These are phyloP conservation scores for Squalus acanthias DNA, from an alignment of 2,797 vertebrate species.

Conservation along the genomic window DNA sequence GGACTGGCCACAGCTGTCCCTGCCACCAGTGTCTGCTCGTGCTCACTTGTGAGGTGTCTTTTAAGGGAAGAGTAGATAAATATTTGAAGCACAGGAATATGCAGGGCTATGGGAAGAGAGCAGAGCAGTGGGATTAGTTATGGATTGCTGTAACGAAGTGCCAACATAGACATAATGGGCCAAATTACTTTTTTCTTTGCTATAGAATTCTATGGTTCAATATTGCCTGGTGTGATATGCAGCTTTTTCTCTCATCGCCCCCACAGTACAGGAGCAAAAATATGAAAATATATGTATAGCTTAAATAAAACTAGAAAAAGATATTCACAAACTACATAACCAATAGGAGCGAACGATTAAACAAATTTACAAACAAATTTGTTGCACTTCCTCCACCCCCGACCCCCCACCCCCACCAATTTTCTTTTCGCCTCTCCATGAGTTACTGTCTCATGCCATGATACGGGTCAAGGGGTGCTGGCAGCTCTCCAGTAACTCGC, in stretches of 20 bases:
- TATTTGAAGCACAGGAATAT: not conserved
- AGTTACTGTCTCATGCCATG: not conserved
- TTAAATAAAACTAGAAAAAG: not conserved
- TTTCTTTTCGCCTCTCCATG: not conserved
- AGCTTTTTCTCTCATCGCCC: not conserved
- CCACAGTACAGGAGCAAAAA: not conserved
- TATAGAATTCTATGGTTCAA: not conserved
- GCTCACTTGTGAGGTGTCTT: not conserved
- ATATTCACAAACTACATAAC: not conserved
- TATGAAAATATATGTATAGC: not conserved
- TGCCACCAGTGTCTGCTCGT: not conserved
- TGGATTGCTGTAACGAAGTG: not conserved
- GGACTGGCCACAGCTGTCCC: not conserved
- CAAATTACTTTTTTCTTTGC: not conserved
- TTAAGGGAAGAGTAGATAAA: not conserved
- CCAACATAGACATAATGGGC: not conserved
- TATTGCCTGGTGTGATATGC: not conserved
- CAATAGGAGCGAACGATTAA: not conserved
- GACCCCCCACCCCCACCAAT: too few relatives aligned
- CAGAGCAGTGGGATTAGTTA: not conserved
- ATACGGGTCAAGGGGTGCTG: too few relatives aligned
- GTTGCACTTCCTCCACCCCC: too few relatives aligned
- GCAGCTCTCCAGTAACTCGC: not conserved
- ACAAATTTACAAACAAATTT: not conserved
- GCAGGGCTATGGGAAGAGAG: not conserved